Percentiles rank a stretch among this genome's conserved stretches.
Evolutionary conservation across 2,113 vertebrate genomes (phyloP).

Genomic region (Sigmodon hispidus): DNA sequence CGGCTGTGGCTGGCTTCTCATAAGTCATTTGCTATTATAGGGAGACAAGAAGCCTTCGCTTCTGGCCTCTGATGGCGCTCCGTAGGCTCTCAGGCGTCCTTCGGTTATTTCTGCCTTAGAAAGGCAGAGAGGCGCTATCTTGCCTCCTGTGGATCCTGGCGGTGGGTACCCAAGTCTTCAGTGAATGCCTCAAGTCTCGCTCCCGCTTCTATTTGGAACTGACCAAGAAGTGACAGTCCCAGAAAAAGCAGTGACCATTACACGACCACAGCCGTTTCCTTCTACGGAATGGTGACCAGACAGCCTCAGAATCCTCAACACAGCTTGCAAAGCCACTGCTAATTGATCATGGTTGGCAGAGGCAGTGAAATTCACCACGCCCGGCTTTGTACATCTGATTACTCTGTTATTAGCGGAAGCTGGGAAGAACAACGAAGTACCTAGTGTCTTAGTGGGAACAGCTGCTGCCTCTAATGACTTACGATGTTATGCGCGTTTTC

Average conservation of each 20-base stretch:
- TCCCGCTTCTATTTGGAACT: neutral
- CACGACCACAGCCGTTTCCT: neutral
- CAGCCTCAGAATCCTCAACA: constrained; percentile 10
- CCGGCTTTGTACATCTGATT: neutral
- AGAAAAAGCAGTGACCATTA: neutral
- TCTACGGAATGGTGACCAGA: neutral
- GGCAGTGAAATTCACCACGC: neutral
- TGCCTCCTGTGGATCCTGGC: neutral
- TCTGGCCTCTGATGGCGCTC: neutral
- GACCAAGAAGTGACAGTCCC: neutral
- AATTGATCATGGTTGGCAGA: neutral
- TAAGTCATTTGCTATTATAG: constrained; percentile 54
- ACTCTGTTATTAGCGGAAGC: neutral
- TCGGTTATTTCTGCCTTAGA: neutral
- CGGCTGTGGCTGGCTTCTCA: neutral
- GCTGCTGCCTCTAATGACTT: constrained; percentile 12
- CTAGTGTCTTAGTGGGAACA: constrained; percentile 1
- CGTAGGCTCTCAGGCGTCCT: neutral
- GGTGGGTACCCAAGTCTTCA: neutral
- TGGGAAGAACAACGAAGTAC: neutral
- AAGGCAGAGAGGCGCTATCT: neutral
- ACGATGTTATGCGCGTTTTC: constrained; percentile 1
- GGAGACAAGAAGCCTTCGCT: constrained; percentile 17
- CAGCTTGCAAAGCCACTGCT: neutral
- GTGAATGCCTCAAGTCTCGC: neutral